A percentile compares a stretch with the other conserved stretches of the same genome.
These are phyloP conservation scores for Eulemur rufifrons DNA, from an alignment of 2,113 vertebrate species.

Conservation along the genomic window DNA sequence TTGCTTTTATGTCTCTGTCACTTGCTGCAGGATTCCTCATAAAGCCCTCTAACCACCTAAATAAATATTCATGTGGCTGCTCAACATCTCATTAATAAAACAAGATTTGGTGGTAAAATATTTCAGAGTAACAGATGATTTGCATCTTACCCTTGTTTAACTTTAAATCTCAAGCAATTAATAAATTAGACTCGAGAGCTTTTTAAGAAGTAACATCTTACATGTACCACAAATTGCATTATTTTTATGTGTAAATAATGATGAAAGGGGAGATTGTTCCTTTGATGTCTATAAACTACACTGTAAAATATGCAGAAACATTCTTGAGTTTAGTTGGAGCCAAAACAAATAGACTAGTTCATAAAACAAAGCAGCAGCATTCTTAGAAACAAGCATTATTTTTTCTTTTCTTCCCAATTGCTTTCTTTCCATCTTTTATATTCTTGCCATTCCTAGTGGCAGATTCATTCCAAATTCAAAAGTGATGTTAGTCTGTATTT, in stretches of 20 bases:
- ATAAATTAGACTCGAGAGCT: slow-evolving; percentile 85
- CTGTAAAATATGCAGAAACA: slow-evolving; percentile 73
- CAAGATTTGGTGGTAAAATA: slow-evolving; percentile 79
- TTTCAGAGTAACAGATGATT: slow-evolving; percentile 80
- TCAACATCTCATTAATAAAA: slow-evolving; percentile 84
- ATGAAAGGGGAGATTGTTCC: slow-evolving; percentile 78
- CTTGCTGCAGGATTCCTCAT: slow-evolving; percentile 77
- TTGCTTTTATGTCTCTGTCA: slow-evolving; percentile 81
- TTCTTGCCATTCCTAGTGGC: slow-evolving; percentile 59
- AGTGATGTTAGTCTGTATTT: not conserved
- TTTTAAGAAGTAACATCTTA: slow-evolving; percentile 83
- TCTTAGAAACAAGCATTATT: slow-evolving; percentile 80
- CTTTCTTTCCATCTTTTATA: slow-evolving; percentile 77
- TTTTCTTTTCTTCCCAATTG: slow-evolving; percentile 69
- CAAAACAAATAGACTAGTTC: slow-evolving; percentile 77
- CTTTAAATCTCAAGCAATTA: slow-evolving; percentile 84
- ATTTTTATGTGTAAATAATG: slow-evolving; percentile 82
- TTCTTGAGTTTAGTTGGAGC: slow-evolving; percentile 76
- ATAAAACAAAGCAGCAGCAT: slow-evolving; percentile 84
- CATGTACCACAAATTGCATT: slow-evolving; percentile 79
- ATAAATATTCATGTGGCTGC: slow-evolving; percentile 79
- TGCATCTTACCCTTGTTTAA: slow-evolving; percentile 81
- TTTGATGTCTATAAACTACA: slow-evolving; percentile 79
- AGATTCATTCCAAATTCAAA: slow-evolving; percentile 59
- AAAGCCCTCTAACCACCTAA: slow-evolving; percentile 80